Base-by-base conservation (phyloP, 2,888 invertebrate species). In the Synanthedon vespiformis region DNA sequence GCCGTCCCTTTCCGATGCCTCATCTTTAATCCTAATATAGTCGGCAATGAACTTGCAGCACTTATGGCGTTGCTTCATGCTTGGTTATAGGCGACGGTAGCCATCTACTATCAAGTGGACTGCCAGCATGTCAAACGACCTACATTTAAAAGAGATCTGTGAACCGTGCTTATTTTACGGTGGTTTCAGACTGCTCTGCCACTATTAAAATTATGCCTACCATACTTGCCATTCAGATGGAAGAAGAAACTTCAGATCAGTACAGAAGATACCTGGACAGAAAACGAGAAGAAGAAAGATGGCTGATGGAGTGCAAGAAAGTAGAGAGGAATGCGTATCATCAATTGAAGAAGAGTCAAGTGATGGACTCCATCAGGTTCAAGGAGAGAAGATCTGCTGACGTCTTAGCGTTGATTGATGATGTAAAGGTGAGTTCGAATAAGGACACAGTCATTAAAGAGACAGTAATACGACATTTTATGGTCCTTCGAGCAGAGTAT, bases 181-280 rank as follows among this genome's bases (percentile, higher is more conserved):
- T 6, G 6, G 8, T 2, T 34, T 8, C 34, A 34, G 2, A 5
- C 22, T 22, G 22, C 22, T 41, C 11, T n/a, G 8, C 11, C 41
- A 41, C n/a, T 44, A 6, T 44, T 13, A 44, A 44, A 44, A 44
- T 12, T 44, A 2, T 44, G 11, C 1, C 14, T 5, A 44, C 41
- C 1, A 13, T 5, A 13, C 12, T 14, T 40, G 44, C 27, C 13
- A 40, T 57, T 11, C 55, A 85, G 88, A 66, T 76, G 53, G 86
- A 78, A 76, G 79, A 75, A 16, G 77, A 81, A 74, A 81, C 70
- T 51, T 65, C 68, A 56, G 72, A 70, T 53, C 78, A 78, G 58
- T 89, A 89, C 70, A 82, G 81, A 14, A 81, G 78, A 52, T 89
- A 88, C 56, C 72, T 88, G 13, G 68, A 73, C 48, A 63, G 72